Conservation (phyloP, 2,888 invertebrate species). For the Tenthredo livida region DNA sequence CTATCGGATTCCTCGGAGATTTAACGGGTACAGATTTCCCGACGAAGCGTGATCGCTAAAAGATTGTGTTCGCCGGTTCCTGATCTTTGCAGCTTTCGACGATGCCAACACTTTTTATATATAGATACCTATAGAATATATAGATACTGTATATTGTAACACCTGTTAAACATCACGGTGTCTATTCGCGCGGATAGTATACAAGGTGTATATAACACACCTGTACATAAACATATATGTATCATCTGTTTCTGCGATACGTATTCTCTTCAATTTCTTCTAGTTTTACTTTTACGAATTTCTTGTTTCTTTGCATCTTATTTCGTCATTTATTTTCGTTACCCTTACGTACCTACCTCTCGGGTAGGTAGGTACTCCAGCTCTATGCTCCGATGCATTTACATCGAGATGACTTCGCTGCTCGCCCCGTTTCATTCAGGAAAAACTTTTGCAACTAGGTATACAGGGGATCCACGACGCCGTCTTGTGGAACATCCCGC, state of each 20-base stretch:
- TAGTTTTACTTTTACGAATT: background rate
- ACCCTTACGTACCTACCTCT: background rate
- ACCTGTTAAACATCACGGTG: background rate
- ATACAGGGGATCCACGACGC: background rate
- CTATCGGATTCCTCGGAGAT: conserved; percentile 24
- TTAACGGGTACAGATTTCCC: conserved; percentile 19
- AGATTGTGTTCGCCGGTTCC: background rate
- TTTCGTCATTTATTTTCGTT: conserved; percentile 16
- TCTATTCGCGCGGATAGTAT: background rate
- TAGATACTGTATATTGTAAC: background rate
- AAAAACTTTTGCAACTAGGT: conserved; percentile 41
- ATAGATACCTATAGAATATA: background rate
- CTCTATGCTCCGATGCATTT: conserved; percentile 31
- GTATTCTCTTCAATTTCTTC: background rate
- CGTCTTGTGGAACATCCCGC: conserved; percentile 11
- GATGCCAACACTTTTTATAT: background rate
- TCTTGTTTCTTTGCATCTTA: background rate
- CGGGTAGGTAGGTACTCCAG: background rate
- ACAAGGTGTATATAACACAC: background rate
- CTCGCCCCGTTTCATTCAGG: conserved; percentile 18
- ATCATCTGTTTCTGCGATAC: background rate
- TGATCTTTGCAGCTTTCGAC: background rate
- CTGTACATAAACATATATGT: background rate
- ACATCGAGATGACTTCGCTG: conserved; percentile 49
- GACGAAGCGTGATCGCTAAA: background rate